Percentiles rank a stretch among this genome's conserved stretches.
Conservation (phyloP, 1,140 invertebrate genomes). For the Saccostrea cuccullata region DNA sequence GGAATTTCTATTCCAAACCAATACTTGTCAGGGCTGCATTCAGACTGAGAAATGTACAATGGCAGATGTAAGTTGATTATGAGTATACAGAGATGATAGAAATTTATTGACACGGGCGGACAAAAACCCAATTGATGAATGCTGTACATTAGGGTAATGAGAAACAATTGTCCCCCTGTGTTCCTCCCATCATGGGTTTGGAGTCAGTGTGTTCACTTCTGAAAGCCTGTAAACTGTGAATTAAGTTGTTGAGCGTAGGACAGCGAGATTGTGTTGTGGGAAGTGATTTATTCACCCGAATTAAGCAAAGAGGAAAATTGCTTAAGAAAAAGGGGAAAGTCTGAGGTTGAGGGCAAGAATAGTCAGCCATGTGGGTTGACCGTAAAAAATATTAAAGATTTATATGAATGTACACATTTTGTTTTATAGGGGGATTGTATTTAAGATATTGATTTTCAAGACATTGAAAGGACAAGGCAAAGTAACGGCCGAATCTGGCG, state of each 20-base stretch:
- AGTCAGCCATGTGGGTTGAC: too few relatives aligned
- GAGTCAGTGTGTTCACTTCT: background rate
- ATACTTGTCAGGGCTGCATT: background rate
- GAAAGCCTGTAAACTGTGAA: background rate
- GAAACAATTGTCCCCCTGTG: background rate
- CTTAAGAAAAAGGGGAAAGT: background rate
- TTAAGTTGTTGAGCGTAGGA: background rate
- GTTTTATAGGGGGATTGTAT: too few relatives aligned
- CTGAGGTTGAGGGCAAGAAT: too few relatives aligned
- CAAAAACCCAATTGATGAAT: background rate
- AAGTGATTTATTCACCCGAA: background rate
- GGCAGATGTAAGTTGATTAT: background rate
- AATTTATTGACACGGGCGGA: background rate
- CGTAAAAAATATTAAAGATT: too few relatives aligned
- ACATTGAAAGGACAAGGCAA: too few relatives aligned
- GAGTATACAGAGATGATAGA: background rate
- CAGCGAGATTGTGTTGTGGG: background rate
- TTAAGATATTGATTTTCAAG: too few relatives aligned
- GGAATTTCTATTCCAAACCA: slow-evolving; percentile 6
- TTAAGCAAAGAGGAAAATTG: background rate
- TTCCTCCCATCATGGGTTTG: background rate
- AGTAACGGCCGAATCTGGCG: too few relatives aligned
- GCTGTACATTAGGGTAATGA: background rate
- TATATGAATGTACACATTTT: too few relatives aligned
- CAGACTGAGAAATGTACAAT: background rate